A percentile compares a stretch with the other conserved stretches of the same genome.
Evolutionary conservation across 2,797 vertebrate genomes (phyloP).

Genomic region (Fundulus diaphanus): DNA sequence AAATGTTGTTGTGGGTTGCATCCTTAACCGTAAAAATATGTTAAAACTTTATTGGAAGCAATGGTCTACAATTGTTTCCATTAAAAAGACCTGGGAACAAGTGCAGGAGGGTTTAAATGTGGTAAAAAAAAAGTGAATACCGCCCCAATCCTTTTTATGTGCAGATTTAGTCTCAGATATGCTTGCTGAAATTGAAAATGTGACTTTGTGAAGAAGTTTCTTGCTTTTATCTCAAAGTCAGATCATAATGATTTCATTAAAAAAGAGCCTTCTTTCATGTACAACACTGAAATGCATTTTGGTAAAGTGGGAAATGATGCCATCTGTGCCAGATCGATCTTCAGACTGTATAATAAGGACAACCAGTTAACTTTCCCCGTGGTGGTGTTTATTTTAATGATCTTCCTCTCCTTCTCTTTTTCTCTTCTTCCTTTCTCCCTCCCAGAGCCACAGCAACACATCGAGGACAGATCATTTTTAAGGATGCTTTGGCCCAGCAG

Average conservation of each 20-base stretch:
- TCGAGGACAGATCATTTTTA: constrained; percentile 97
- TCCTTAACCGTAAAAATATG: not conserved
- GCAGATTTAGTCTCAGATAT: constrained; percentile 2
- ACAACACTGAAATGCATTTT: constrained; percentile 19
- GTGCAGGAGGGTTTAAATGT: too few species aligned
- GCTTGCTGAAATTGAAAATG: not conserved
- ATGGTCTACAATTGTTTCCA: not conserved
- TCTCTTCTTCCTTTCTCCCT: constrained; percentile 8
- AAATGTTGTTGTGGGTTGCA: not conserved
- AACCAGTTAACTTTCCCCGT: constrained; percentile 38
- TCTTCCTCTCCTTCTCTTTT: constrained; percentile 36
- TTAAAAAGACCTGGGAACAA: not conserved
- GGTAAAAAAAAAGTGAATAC: not conserved
- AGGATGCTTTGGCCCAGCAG: constrained; percentile 97
- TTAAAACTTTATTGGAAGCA: not conserved
- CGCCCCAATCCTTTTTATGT: not conserved
- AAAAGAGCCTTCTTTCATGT: constrained; percentile 31
- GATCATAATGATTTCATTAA: constrained; percentile 21
- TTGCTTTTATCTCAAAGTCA: constrained; percentile 25
- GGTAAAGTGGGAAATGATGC: constrained; percentile 36
- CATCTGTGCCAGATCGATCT: constrained; percentile 55
- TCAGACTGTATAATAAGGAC: constrained; percentile 34
- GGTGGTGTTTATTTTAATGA: constrained; percentile 42
- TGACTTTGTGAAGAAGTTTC: not conserved
- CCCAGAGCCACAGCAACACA: constrained; percentile 95